Percentiles rank a stretch among this genome's conserved stretches.
Evolutionary conservation across 2,797 vertebrate genomes (phyloP).

Genomic region (Cyprinella venusta): DNA sequence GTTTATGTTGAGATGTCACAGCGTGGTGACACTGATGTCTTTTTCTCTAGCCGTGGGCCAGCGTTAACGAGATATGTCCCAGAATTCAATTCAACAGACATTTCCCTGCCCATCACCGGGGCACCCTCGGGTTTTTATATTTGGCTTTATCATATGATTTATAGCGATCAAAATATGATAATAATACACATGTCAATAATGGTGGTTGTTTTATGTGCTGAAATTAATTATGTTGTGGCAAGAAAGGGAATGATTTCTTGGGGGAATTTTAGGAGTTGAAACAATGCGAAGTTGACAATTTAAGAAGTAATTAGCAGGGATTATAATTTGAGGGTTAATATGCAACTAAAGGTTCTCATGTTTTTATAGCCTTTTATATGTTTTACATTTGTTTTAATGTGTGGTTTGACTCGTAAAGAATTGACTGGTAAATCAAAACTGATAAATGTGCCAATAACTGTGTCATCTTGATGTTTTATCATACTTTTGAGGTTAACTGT

Average conservation of each 20-base stretch:
- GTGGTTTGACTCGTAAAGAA: background rate
- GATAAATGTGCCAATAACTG: too few relatives aligned
- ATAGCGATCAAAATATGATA: slow-evolving; percentile 31
- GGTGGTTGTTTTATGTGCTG: slow-evolving; percentile 5
- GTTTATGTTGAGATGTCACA: slow-evolving; percentile 46
- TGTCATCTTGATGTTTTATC: background rate
- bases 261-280: background rate
- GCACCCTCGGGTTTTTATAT: slow-evolving; percentile 32
- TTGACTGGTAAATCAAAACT: background rate
- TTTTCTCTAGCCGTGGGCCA: slow-evolving; percentile 50
- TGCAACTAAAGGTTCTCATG: background rate
- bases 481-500: background rate
- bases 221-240: background rate
- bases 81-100: slow-evolving; percentile 47
- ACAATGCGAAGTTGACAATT: background rate
- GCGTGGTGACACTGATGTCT: slow-evolving; percentile 50
- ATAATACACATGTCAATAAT: slow-evolving; percentile 33
- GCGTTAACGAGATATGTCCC: slow-evolving; percentile 47
- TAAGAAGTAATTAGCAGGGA: background rate
- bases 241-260: background rate
- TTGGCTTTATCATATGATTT: slow-evolving; percentile 40
- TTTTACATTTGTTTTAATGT: background rate
- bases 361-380: background rate
- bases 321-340: background rate
- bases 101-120: slow-evolving; percentile 40